Base-by-base conservation (phyloP, 2,888 invertebrate species). In the Byasa hedistus region DNA sequence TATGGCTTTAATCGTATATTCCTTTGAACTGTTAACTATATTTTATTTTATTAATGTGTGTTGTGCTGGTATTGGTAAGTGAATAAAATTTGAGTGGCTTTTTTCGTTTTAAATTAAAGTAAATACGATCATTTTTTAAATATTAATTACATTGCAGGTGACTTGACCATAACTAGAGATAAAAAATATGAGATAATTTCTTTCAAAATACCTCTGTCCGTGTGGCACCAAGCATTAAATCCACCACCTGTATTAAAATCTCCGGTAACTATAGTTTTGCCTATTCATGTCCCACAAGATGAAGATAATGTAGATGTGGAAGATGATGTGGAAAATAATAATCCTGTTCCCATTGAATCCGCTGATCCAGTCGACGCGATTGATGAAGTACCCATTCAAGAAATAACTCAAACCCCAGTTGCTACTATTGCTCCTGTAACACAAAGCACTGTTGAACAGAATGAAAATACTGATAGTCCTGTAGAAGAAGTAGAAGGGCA, bases 181-280 rank as follows among this genome's bases (percentile, higher is more conserved):
- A 79, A 75, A 69, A 75, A 80, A 21, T 89, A 91, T 64, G 81
- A 86, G 65, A 76, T 85, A 1, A 81, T 89, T 64, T 76, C 86
- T 67, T 79, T 90, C 58, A 85, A 80, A 78, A 75, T 91, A 55
- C 87, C 91, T 24, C 73, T 77, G 69, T 68, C 70, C 3, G 70
- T 91, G 68, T 90, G 87, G 89, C 78, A 79, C 64, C 79, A 86
- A 75, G 91, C 90, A 3, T 75, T 90, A 32, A 69, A 79, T 12
- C 86, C 88, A 8, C 84, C 87, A 24, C 87, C 90, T 12, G 81
- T 91, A n/a, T 71, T 91, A 0, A 89, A 82, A 75, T 87, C 91
- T 36, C 79, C 85, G 55, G 87, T 86, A 8, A 91, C 91, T 2
- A 79, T 91, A 54, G 85, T 86, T 22, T 67, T 91, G 23, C 91